phyloP scores from a whole-genome alignment of 2,113 vertebrate genomes.

The Corynorhinus townsendii region DNA sequence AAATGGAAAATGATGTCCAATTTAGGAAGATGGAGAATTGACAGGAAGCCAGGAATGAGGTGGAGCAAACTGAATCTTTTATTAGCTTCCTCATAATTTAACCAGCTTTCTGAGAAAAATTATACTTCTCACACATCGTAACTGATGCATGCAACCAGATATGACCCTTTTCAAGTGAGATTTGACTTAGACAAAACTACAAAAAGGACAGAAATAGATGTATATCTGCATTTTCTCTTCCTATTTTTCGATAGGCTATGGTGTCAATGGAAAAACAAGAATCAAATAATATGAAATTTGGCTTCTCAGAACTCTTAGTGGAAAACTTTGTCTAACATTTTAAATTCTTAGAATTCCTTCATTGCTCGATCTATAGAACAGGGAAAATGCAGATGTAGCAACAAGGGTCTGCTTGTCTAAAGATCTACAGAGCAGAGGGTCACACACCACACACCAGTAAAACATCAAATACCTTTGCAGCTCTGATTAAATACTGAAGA shows the following conservation, averaged over 20 bases:
- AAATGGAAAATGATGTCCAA: not conserved
- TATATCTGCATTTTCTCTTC: conserved; percentile 81
- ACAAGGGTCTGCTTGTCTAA: conserved; percentile 21
- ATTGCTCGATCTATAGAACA: conserved; percentile 54
- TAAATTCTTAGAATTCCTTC: not conserved
- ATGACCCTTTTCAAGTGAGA: conserved; percentile 29
- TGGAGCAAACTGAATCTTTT: not conserved
- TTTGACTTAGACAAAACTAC: conserved; percentile 21
- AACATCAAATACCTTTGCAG: conserved; percentile 93
- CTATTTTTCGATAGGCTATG: conserved; percentile 8
- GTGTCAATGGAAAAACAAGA: not conserved
- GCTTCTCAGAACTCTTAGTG: not conserved
- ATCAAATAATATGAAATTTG: not conserved
- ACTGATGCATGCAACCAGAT: conserved; percentile 76
- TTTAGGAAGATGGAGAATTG: not conserved
- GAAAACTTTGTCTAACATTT: conserved; percentile 19
- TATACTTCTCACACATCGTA: not conserved
- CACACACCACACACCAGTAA: conserved; percentile 72
- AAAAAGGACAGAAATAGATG: conserved; percentile 53
- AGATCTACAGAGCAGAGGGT: conserved; percentile 59
- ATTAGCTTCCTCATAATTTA: not conserved
- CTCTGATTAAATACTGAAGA: conserved; percentile 97
- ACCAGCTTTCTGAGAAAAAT: conserved; percentile 83
- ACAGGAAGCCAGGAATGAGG: not conserved
- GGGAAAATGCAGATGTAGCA: conserved; percentile 80